These are phyloP conservation scores for Paratrypauchen microcephalus DNA, from an alignment of 2,797 vertebrate species.

Conservation along the genomic window DNA sequence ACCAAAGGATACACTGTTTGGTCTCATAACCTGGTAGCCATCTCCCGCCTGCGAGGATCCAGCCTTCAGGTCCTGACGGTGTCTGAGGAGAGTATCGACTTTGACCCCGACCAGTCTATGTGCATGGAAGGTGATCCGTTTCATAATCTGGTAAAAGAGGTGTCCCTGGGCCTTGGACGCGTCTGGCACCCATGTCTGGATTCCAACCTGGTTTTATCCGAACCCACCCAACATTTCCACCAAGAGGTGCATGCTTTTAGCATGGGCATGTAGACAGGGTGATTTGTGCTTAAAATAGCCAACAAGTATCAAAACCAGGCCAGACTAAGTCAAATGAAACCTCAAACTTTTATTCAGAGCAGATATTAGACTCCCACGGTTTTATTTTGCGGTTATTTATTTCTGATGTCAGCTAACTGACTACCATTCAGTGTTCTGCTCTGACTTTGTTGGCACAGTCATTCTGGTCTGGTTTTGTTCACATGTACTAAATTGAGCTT, in stretches of 20 bases:
- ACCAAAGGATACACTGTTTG: conserved; percentile 92
- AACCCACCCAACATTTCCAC: conserved; percentile 96
- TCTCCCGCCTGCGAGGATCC: conserved; percentile 94
- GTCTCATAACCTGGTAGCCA: conserved; percentile 98
- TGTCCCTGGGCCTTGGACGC: conserved; percentile 90
- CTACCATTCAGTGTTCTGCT: conserved; percentile 28
- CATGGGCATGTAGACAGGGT: conserved; percentile 85
- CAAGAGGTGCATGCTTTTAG: conserved; percentile 96
- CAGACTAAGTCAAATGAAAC: conserved; percentile 30
- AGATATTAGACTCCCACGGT: conserved; percentile 35
- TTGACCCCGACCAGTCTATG: conserved; percentile 91
- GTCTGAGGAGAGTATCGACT: conserved; percentile 98
- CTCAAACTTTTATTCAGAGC: conserved; percentile 12
- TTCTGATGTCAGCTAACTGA: conserved; percentile 36
- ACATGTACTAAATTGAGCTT: conserved; percentile 36
- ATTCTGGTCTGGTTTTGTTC: conserved; percentile 54
- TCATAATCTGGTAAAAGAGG: conserved; percentile 96
- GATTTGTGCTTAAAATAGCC: conserved; percentile 25
- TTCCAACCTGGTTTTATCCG: conserved; percentile 89
- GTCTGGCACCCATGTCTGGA: conserved; percentile 95
- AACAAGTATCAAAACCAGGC: conserved; percentile 51
- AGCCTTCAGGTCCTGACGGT: conserved; percentile 91
- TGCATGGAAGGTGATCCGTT: conserved; percentile 93
- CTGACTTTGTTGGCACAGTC: conserved; percentile 17
- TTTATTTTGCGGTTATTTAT: conserved; percentile 50